Base-by-base conservation (phyloP, 2,797 vertebrate species). In the Takifugu rubripes region DNA sequence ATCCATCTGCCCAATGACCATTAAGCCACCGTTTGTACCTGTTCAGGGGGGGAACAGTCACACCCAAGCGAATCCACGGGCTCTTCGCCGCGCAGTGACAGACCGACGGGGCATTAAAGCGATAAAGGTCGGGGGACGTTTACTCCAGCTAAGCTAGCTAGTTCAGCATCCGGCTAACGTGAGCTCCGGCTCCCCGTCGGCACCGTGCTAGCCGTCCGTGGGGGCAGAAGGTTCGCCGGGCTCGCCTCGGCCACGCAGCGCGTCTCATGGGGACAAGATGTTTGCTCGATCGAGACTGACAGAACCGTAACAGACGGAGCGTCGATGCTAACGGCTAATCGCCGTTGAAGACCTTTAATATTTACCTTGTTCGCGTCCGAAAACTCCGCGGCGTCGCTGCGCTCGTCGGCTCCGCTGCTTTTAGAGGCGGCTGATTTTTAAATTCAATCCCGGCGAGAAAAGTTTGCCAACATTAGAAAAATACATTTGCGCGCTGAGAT, bases 1-100 rank as follows among this genome's bases (percentile, higher is more conserved):
- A 55, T 90, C 88, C 82, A 84, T 86, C 76, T 89, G 87, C 67
- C 90, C 90, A 29, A 92, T 81, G 74, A 95, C 91, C 94, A 96
- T 95, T 56, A 81, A 61, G 56, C 51, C 64, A 65, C 27, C 52
- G 17, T 61, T 51, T 14, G 44, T 46, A 61, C 50, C 75, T 83
- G 79, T 55, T 52, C 33, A 1, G 40, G 1, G 0, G 50, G 46
- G 27, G 77, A 63, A 43, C 27, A 49, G 33, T 72, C 29, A 51
- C 10, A 15, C n/a, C 0, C 0, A 49, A 31, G 24, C 31, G 3
- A 24, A 11, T 4, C 3, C 16, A 2, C 8, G 4, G 29, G 12
- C 21, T 26, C 2, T 16, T 25, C 25, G 1, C 5, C 2, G 1
- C 10, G 12, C 4, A 4, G 11, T 36, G 47, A 1, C 31, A 14